Evolutionary conservation across 2,888 invertebrate species (phyloP), one percentile per base, ranked within the genome.

Genomic region (Noctua janthe): DNA sequence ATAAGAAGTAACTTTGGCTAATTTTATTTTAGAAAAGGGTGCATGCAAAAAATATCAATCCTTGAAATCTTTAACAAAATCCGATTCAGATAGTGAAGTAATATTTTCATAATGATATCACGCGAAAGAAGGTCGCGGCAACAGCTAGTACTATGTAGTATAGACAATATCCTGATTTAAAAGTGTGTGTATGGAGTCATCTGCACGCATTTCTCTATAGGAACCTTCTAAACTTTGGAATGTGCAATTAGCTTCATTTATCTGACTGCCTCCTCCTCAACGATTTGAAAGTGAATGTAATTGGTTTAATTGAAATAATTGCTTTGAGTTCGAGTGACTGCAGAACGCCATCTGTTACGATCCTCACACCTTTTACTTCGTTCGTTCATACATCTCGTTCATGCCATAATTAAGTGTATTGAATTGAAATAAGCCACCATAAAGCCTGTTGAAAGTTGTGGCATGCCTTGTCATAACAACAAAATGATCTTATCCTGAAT

Each of bases 291-390:
- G 13, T 62, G 29, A 29, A 62, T 62, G 29, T 62, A 59, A 62
- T 62, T 62, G 59, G 59, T 62, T 62, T 62, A 62, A 29, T 62
- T 62, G 29, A 62, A 62, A 29, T 62, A 62, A 62, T 29, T n/a
- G 59, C 15, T 62, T 62, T 11, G 56, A 29, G 13, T 62, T 13
- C 4, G 0, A 62, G 29, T 62, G 13, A 2, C 59, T 6, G 6
- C n/a, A n/a, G 6, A 62, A 29, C 29, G 11, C 15, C 29, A 62
- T 62, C n/a, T 6, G 15, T 2, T 62, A 62, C 29, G n/a, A n/a
- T n/a, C 23, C 3, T 10, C 23, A 56, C 56, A 47, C 56, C 23
- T 59, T 59, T 59, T n/a, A 11, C n/a, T 56, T 59, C n/a, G 10
- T 59, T n/a, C 59, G 11, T n/a, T n/a, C n/a, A 59, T n/a, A n/a